A percentile compares a stretch with the other conserved stretches of the same genome.
These are phyloP conservation scores for Melolontha melolontha DNA, from an alignment of 2,888 invertebrate species.

Conservation along the genomic window DNA sequence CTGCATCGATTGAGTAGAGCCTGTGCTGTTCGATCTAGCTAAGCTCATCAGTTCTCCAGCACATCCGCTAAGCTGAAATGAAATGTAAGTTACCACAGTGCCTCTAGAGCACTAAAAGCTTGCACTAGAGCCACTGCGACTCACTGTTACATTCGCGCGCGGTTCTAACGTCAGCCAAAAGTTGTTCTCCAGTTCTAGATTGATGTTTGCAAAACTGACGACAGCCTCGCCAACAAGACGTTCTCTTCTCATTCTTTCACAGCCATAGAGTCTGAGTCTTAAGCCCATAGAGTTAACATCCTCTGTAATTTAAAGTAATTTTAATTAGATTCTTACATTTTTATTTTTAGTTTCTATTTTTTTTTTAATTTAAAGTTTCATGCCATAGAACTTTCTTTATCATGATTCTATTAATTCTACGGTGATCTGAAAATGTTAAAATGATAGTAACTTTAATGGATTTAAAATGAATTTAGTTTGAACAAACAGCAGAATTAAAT, in stretches of 20 bases:
- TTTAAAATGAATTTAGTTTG: too few species aligned
- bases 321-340: neutral
- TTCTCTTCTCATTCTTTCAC: conserved; percentile 93
- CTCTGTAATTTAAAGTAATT: conserved; percentile 69
- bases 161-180: conserved; percentile 89
- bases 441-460: too few species aligned
- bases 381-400: too few species aligned
- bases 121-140: conserved; percentile 33
- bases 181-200: conserved; percentile 90
- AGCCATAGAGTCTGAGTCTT: conserved; percentile 89
- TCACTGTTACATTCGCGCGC: conserved; percentile 71
- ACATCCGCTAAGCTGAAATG: conserved; percentile 65
- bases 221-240: conserved; percentile 91
- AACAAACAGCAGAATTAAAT: too few species aligned
- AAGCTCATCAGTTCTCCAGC: conserved; percentile 79
- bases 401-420: too few species aligned
- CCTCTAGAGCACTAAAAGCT: conserved; percentile 21
- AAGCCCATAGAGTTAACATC: conserved; percentile 94
- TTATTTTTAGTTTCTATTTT: too few species aligned
- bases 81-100: conserved; percentile 28
- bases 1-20: conserved; percentile 92
- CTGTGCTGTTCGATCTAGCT: conserved; percentile 92
- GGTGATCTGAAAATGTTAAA: too few species aligned
- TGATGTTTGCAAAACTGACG: conserved; percentile 90
- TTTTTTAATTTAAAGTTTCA: too few species aligned